Base-by-base conservation (phyloP, 2,888 invertebrate species). In the Microdon myrmicae region DNA sequence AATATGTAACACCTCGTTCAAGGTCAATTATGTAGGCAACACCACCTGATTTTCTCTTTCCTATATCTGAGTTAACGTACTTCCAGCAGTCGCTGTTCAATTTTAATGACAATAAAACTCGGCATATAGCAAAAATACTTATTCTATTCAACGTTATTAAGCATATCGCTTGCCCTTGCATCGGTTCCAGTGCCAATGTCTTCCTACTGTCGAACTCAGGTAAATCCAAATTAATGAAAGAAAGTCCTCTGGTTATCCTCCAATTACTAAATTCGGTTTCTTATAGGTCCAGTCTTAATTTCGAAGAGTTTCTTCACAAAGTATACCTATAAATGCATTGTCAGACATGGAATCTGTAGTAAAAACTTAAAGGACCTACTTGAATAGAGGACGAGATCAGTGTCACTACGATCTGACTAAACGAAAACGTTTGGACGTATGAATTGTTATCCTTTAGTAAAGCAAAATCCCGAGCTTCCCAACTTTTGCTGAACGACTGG, bases 271-370 rank as follows among this genome's bases (percentile, higher is more conserved):
- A 79, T 79, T 19, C 79, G 79, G 39, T 74, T 75, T 54, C 83
- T 84, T 4, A 85, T 84, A 3, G 83, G 82, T 53, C 86, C 86
- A 20, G 84, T 81, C 75, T 89, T 90, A 0, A 89, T 86, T 73
- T 92, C 90, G 76, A 96, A 96, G 7, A 96, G 81, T 81, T 93
- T 92, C 67, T 92, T 85, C 8, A 96, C 90, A 78, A 95, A 95
- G 77, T 88, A 92, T 1, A 95, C 94, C 82, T 94, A 88, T 9
- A 23, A 49, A 9, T 9, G 9, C 6, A 17, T 6, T n/a, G n/a
- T n/a, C n/a, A n/a, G n/a, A n/a, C n/a, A n/a, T n/a, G n/a, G n/a
- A n/a, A n/a, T n/a, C 7, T 19, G 13, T 7, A 13, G 2, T 14
- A 38, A n/a, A 1, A 12, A 31, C 29, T 45, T 8, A 16, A 4